A percentile compares a stretch with the other conserved stretches of the same genome.
phyloP scores from a whole-genome alignment of 2,888 invertebrate genomes.

The Apoda limacodes region DNA sequence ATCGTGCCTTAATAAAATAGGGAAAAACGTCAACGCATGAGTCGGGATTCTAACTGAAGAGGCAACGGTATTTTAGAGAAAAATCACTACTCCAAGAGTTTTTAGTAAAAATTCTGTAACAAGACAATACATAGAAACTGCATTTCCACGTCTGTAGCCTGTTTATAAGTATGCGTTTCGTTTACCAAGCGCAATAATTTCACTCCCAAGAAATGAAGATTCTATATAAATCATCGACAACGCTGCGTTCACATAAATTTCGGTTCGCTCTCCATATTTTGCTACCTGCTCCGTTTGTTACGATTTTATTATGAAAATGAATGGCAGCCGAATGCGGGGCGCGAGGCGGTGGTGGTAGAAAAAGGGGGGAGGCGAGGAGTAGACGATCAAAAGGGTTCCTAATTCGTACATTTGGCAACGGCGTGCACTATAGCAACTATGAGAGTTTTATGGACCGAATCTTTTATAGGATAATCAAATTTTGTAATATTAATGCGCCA shows the following conservation, averaged over 20 bases:
- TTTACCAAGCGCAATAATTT: too few relatives aligned
- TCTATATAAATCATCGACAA: constrained; percentile 49
- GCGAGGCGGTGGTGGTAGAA: constrained; percentile 23
- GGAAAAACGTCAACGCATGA: too few relatives aligned
- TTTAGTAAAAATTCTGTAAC: too few relatives aligned
- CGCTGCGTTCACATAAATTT: constrained; percentile 57
- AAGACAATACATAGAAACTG: too few relatives aligned
- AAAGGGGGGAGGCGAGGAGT: constrained; percentile 26
- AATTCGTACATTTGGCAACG: constrained; percentile 62
- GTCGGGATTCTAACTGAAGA: too few relatives aligned
- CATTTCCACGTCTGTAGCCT: too few relatives aligned
- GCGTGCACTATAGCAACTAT: constrained; percentile 59
- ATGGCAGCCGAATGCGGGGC: constrained; percentile 47
- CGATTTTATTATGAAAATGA: constrained; percentile 71
- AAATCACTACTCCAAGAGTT: too few relatives aligned
- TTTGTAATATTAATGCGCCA: constrained; percentile 66
- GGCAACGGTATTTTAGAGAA: too few relatives aligned
- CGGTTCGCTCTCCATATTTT: constrained; percentile 64
- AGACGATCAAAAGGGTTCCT: constrained; percentile 64
- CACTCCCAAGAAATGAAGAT: constrained; percentile 41
- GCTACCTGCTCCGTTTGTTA: constrained; percentile 67
- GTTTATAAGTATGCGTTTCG: too few relatives aligned
- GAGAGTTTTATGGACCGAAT: constrained; percentile 65
- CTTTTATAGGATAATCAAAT: constrained; percentile 70
- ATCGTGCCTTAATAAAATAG: too few relatives aligned